Evolutionary conservation across 2,888 invertebrate species (phyloP).

Genomic region (Gisinianus flammeolus): DNA sequence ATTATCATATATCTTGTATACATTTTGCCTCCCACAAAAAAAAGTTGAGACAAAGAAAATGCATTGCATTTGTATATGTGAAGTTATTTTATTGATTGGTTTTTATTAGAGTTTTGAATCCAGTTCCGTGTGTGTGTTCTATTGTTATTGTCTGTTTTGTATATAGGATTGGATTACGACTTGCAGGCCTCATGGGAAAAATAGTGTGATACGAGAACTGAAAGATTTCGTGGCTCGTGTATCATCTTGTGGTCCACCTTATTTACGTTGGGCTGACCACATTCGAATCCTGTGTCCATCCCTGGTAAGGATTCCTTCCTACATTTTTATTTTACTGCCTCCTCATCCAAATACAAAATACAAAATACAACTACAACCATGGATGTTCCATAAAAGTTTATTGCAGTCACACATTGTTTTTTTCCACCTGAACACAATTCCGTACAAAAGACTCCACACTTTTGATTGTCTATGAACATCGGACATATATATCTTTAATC

Average conservation of each 20-base stretch:
- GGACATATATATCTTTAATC: no score
- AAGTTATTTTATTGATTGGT: no score
- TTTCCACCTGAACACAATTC: neutral
- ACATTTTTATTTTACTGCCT: neutral
- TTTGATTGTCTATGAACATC: no score
- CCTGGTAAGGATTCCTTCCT: constrained; percentile 61
- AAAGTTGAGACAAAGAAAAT: no score
- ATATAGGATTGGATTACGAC: constrained; percentile 59
- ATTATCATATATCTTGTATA: no score
- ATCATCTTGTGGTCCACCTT: constrained; percentile 65
- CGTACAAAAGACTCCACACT: neutral
- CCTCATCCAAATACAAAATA: no score
- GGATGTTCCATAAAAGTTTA: no score
- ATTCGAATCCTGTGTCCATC: constrained; percentile 61
- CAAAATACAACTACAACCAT: no score
- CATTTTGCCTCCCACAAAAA: no score
- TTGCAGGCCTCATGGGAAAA: constrained; percentile 56
- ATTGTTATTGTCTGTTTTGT: constrained; percentile 18
- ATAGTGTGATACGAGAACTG: constrained; percentile 63
- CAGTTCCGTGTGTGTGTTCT: neutral
- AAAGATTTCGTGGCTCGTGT: constrained; percentile 66
- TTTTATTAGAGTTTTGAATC: neutral
- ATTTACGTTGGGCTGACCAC: constrained; percentile 65
- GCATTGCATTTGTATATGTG: no score
- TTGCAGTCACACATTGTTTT: neutral